Conservation (phyloP, 2,888 invertebrate genomes). For the Laothoe populi region DNA sequence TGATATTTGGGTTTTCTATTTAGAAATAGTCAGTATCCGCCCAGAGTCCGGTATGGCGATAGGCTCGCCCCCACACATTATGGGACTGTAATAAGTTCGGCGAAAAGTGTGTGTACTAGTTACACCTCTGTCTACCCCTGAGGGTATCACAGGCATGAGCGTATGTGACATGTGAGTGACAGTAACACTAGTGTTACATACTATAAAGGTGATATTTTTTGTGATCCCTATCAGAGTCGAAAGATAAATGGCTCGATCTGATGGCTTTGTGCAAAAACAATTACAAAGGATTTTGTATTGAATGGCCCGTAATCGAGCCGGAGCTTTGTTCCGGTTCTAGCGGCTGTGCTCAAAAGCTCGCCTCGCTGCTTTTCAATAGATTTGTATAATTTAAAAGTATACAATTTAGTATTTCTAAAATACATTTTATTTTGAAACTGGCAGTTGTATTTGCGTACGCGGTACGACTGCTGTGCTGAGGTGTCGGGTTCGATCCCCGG, state of each 20-base stretch:
- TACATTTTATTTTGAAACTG: neutral
- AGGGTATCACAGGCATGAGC: too few relatives aligned
- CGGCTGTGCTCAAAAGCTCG: slow-evolving; percentile 1
- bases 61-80: too few relatives aligned
- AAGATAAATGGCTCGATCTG: slow-evolving; percentile 16
- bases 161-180: too few relatives aligned
- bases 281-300: slow-evolving; percentile 28
- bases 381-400: slow-evolving; percentile 8
- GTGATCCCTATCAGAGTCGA: neutral
- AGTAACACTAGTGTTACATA: neutral
- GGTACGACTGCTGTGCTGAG: too few relatives aligned
- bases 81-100: too few relatives aligned
- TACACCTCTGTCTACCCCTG: too few relatives aligned
- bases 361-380: slow-evolving; percentile 7
- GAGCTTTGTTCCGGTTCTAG: slow-evolving; percentile 14
- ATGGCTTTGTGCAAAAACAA: slow-evolving; percentile 23
- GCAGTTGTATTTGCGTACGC: too few relatives aligned
- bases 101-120: too few relatives aligned
- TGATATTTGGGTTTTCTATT: too few relatives aligned
- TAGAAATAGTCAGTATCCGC: too few relatives aligned
- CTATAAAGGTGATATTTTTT: slow-evolving; percentile 1
- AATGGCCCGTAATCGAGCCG: slow-evolving; percentile 26
- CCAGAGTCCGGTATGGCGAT: too few relatives aligned
- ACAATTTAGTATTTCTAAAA: neutral
- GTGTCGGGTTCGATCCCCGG: too few relatives aligned